Evolutionary conservation across 2,113 vertebrate genomes (phyloP).

Genomic region (Drymodes brunneopygia): DNA sequence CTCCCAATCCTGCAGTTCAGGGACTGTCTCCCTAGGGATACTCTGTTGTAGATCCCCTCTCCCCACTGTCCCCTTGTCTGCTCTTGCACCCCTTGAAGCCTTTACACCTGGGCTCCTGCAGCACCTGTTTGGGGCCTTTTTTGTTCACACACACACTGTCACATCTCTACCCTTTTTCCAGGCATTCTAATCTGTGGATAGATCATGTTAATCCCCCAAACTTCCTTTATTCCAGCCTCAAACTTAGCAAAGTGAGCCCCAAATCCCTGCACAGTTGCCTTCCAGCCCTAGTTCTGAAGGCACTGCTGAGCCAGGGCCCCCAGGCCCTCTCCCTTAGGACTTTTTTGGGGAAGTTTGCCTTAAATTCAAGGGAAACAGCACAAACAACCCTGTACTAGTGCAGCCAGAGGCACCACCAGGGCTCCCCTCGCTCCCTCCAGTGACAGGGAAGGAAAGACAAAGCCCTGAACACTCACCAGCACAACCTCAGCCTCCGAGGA

Average conservation of each 20-base stretch:
- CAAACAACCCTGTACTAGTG: neutral
- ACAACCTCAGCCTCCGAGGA: neutral
- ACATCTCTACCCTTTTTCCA: accelerated
- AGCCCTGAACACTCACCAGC: neutral
- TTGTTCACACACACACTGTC: neutral
- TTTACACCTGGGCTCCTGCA: neutral
- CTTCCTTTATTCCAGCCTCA: neutral
- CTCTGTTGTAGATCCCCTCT: accelerated
- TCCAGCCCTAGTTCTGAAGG: neutral
- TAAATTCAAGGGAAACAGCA: neutral
- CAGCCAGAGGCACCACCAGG: neutral
- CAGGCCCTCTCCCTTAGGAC: neutral
- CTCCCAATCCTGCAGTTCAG: neutral
- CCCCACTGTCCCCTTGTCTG: accelerated
- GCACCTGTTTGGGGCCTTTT: neutral
- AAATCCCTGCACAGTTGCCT: accelerated
- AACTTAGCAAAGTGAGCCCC: neutral
- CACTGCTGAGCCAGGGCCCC: neutral
- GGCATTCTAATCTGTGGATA: too few species aligned
- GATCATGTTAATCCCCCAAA: accelerated
- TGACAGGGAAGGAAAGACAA: neutral
- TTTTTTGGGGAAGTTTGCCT: neutral
- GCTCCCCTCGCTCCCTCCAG: neutral
- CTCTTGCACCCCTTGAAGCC: neutral
- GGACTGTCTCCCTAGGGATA: neutral